phyloP scores from a whole-genome alignment of 2,888 invertebrate species.

The Monoplex corrugatus region DNA sequence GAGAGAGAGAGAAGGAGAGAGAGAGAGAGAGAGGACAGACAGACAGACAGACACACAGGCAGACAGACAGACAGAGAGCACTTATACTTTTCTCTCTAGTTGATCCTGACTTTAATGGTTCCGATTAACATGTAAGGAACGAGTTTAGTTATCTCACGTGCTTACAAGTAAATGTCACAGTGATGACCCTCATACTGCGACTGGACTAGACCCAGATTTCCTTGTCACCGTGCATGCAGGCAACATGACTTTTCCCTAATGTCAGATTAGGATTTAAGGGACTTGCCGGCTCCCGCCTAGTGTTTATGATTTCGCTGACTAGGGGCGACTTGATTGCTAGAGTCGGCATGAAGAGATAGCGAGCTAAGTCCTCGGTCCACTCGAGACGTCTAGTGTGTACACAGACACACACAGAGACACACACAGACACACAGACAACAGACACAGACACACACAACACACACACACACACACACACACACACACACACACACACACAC shows the following conservation, averaged over 20 bases:
- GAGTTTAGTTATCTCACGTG: no score
- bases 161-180: no score
- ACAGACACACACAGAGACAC: neutral
- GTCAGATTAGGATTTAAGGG: constrained; percentile 27
- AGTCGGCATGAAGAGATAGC: no score
- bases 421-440: neutral
- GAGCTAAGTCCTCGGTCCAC: neutral
- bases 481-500: neutral
- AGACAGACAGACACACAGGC: no score
- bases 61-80: no score
- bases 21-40: neutral
- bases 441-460: neutral
- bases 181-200: no score
- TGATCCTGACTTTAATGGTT: no score
- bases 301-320: constrained; percentile 36
- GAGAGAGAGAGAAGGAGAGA: constrained; percentile 9
- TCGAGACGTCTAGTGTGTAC: constrained; percentile 11
- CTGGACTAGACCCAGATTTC: no score
- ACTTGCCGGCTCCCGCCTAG: neutral
- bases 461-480: neutral
- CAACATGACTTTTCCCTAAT: neutral
- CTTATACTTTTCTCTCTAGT: no score
- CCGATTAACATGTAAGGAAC: no score
- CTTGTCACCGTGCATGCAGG: no score
- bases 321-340: no score